Percentiles rank a stretch among this genome's conserved stretches.
These are phyloP conservation scores for Pycnomerus fuliginosus DNA, from an alignment of 2,888 invertebrate genomes.

Conservation along the genomic window DNA sequence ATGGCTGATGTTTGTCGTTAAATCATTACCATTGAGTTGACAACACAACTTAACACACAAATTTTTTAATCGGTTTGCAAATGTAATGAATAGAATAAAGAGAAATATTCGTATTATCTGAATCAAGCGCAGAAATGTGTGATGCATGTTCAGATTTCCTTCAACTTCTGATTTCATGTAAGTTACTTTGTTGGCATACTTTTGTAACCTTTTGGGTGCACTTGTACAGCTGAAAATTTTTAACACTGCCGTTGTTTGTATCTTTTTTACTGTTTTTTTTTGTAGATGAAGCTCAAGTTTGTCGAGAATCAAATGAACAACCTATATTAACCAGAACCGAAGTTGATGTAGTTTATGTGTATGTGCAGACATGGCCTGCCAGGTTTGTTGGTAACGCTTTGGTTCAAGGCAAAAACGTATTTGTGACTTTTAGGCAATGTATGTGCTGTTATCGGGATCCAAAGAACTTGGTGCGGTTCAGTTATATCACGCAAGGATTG, in stretches of 20 bases:
- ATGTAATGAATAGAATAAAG: conserved; percentile 29
- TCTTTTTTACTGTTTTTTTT: conserved; percentile 32
- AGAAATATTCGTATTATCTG: conserved; percentile 23
- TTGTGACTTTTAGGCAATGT: conserved; percentile 83
- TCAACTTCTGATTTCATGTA: conserved; percentile 84
- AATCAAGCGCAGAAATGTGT: conserved; percentile 65
- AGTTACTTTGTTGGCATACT: conserved; percentile 52
- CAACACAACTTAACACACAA: conserved; percentile 22
- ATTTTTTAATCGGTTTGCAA: conserved; percentile 18
- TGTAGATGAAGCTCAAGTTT: conserved; percentile 77
- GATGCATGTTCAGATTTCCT: conserved; percentile 94
- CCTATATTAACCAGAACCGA: conserved; percentile 75
- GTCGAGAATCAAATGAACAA: conserved; percentile 75
- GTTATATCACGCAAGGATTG: conserved; percentile 84
- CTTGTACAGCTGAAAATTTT: conserved; percentile 20
- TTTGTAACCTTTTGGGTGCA: not conserved
- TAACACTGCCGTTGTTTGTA: not conserved
- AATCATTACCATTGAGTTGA: conserved; percentile 41
- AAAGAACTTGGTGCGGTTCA: conserved; percentile 90
- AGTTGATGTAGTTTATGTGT: conserved; percentile 79
- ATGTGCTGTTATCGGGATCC: conserved; percentile 93
- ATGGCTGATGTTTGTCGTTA: conserved; percentile 50
- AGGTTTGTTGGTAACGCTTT: conserved; percentile 57
- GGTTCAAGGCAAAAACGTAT: not conserved
- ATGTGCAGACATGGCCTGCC: conserved; percentile 87